Conservation (phyloP, 2,797 vertebrate genomes). For the Typhlichthys subterraneus region DNA sequence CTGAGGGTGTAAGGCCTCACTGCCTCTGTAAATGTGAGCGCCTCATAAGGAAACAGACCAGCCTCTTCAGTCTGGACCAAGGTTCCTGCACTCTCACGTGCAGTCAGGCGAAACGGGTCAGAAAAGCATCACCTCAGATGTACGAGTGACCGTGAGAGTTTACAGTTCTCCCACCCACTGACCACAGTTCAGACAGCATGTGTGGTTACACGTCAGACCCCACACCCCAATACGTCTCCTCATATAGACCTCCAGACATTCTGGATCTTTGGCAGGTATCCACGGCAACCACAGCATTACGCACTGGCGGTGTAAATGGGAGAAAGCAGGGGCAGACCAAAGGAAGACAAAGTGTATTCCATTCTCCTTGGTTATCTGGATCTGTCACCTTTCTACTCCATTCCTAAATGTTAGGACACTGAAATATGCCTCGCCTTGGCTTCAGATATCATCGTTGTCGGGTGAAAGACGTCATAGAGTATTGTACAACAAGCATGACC, state of each 20-base stretch:
- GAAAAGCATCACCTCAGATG: slow-evolving; percentile 42
- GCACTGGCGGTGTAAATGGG: slow-evolving; percentile 14
- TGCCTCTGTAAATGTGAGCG: neutral
- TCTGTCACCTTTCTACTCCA: slow-evolving; percentile 25
- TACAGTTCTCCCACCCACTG: slow-evolving; percentile 50
- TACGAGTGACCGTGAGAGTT: slow-evolving; percentile 51
- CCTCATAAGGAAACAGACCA: neutral
- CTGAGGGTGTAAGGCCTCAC: neutral
- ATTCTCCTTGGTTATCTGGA: slow-evolving; percentile 23
- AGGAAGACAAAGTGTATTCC: slow-evolving; percentile 19
- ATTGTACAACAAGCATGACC: slow-evolving; percentile 18
- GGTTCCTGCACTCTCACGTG: slow-evolving; percentile 64
- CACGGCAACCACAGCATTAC: slow-evolving; percentile 19
- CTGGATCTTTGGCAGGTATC: slow-evolving; percentile 31
- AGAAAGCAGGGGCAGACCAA: slow-evolving; percentile 15
- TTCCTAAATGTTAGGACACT: slow-evolving; percentile 8
- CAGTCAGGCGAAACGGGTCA: slow-evolving; percentile 55
- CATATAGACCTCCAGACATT: slow-evolving; percentile 27
- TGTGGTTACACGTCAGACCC: slow-evolving; percentile 21
- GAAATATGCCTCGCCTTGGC: slow-evolving; percentile 10
- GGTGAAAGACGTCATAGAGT: slow-evolving; percentile 43
- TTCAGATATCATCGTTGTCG: slow-evolving; percentile 35
- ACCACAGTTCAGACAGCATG: slow-evolving; percentile 23
- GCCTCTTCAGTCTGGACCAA: slow-evolving; percentile 30
- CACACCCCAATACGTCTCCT: slow-evolving; percentile 13